Conservation (phyloP, 2,797 vertebrate species). For the Sebastes cheni region DNA sequence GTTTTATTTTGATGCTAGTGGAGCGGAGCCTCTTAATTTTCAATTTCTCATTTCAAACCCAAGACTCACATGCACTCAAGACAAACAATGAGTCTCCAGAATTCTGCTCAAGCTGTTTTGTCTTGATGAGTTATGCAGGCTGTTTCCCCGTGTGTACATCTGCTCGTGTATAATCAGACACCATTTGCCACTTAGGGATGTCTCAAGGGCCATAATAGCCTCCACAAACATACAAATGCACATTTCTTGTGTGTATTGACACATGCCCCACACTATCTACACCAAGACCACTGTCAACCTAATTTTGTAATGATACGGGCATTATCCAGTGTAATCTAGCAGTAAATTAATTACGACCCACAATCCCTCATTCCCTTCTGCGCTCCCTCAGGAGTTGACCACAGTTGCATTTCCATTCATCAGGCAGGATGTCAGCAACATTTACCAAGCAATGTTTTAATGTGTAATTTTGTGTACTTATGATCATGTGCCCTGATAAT, state of each 20-base stretch:
- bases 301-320: slow-evolving; percentile 78
- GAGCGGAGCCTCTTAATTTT: background rate
- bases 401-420: slow-evolving; percentile 13
- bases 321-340: slow-evolving; percentile 81
- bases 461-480: no score
- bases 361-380: slow-evolving; percentile 59
- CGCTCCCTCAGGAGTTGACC: slow-evolving; percentile 56
- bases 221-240: slow-evolving; percentile 43
- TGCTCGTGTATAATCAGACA: slow-evolving; percentile 77
- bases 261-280: slow-evolving; percentile 29
- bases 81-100: slow-evolving; percentile 7
- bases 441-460: no score
- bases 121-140: slow-evolving; percentile 59
- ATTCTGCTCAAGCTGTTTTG: slow-evolving; percentile 40
- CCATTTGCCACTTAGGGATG: slow-evolving; percentile 62
- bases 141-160: slow-evolving; percentile 65
- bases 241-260: slow-evolving; percentile 43
- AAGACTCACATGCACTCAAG: background rate
- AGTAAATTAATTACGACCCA: slow-evolving; percentile 82
- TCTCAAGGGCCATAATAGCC: slow-evolving; percentile 61
- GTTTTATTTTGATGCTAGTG: slow-evolving; percentile 9
- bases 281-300: slow-evolving; percentile 63
- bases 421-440: slow-evolving; percentile 7
- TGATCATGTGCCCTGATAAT: no score
- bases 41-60: slow-evolving; percentile 37